Conservation (phyloP, 2,888 invertebrate species). For the Nemotelus pantherinus region DNA sequence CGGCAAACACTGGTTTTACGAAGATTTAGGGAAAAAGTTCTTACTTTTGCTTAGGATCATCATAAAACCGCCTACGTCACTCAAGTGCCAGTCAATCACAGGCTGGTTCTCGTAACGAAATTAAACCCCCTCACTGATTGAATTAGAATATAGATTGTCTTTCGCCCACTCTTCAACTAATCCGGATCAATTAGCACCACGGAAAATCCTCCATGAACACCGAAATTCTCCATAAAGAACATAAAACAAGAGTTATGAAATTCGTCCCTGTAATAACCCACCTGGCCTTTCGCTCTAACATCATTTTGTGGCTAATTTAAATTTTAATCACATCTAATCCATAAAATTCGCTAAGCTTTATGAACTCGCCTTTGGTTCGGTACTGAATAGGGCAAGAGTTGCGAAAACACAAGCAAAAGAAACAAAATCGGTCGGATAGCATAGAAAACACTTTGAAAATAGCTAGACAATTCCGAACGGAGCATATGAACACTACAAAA, state of each 20-base stretch:
- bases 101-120: background rate
- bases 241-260: background rate
- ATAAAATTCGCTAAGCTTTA: slow-evolving; percentile 35
- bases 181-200: slow-evolving; percentile 1
- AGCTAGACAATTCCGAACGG: too few relatives aligned
- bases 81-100: background rate
- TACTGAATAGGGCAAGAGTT: too few relatives aligned
- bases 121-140: too few relatives aligned
- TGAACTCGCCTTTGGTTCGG: background rate
- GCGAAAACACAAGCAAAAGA: background rate
- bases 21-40: too few relatives aligned
- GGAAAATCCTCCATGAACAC: background rate
- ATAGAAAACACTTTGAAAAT: too few relatives aligned
- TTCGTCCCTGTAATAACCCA: slow-evolving; percentile 3
- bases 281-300: slow-evolving; percentile 1
- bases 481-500: too few relatives aligned
- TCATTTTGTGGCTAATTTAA: slow-evolving; percentile 38
- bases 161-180: background rate
- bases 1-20: too few relatives aligned
- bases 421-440: background rate
- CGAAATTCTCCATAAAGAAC: background rate
- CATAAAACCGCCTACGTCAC: too few relatives aligned
- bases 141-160: background rate
- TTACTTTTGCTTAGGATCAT: too few relatives aligned
- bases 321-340: slow-evolving; percentile 41